Evolutionary conservation across 1,140 invertebrate genomes (phyloP).

Genomic region (Papilio glaucus): DNA sequence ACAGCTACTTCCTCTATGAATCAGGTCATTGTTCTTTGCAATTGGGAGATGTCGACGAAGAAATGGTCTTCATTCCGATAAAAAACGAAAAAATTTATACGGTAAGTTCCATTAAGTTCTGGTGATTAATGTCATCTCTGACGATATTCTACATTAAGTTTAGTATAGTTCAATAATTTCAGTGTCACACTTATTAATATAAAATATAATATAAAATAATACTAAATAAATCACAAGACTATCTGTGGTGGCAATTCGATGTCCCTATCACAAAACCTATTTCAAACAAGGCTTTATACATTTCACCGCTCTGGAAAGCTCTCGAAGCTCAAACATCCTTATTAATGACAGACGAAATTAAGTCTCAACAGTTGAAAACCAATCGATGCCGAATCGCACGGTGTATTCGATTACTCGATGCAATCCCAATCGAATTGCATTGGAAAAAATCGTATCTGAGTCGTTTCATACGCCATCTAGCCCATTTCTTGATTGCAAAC

Average conservation of each 20-base stretch:
- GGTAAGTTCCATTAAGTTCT: no score
- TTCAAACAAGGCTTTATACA: constrained; percentile 16
- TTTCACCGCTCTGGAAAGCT: background rate
- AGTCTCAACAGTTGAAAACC: constrained; percentile 36
- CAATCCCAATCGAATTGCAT: constrained; percentile 46
- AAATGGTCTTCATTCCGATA: no score
- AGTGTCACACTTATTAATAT: background rate
- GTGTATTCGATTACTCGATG: constrained; percentile 50
- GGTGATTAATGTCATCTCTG: no score
- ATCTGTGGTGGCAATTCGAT: background rate
- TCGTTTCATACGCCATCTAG: constrained; percentile 50
- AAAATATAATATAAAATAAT: background rate
- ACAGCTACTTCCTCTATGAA: no score
- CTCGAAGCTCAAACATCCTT: constrained; percentile 31
- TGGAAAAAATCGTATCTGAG: constrained; percentile 47
- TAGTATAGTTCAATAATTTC: no score
- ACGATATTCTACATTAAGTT: no score
- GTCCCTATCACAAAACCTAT: constrained; percentile 2
- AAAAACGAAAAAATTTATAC: no score
- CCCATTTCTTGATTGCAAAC: constrained; percentile 45
- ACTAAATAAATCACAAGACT: background rate
- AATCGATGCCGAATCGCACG: constrained; percentile 41
- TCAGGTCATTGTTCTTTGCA: no score
- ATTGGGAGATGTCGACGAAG: no score
- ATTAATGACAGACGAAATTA: constrained; percentile 38